Conservation (phyloP, 2,888 invertebrate species). For the Pheosia gnoma region DNA sequence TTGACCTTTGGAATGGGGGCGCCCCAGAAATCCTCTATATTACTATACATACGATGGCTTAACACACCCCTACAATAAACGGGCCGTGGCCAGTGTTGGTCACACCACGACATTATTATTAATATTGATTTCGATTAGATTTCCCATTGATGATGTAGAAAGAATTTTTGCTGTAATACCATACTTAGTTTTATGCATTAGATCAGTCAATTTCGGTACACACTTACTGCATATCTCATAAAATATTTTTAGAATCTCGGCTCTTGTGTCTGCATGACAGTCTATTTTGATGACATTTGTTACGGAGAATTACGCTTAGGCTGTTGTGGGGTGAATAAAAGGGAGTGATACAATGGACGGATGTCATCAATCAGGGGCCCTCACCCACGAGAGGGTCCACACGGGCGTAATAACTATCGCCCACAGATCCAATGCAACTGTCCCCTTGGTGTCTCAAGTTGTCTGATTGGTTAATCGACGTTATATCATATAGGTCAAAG, state of each 20-base stretch:
- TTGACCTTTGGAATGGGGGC: slow-evolving; percentile 53
- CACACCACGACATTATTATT: slow-evolving; percentile 26
- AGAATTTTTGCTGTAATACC: neutral
- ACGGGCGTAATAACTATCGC: slow-evolving; percentile 48
- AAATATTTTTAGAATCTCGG: slow-evolving; percentile 40
- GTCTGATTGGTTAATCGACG: slow-evolving; percentile 39
- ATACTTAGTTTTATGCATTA: too few relatives aligned
- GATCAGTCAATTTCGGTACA: neutral
- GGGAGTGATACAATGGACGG: slow-evolving; percentile 75
- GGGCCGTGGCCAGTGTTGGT: slow-evolving; percentile 24
- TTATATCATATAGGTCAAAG: slow-evolving; percentile 36
- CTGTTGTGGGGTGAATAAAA: slow-evolving; percentile 55
- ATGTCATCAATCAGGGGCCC: slow-evolving; percentile 71
- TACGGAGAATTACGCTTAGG: slow-evolving; percentile 46
- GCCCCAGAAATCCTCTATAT: slow-evolving; percentile 53
- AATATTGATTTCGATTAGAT: slow-evolving; percentile 26
- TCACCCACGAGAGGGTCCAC: slow-evolving; percentile 64
- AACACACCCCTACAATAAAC: slow-evolving; percentile 47
- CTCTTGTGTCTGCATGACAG: slow-evolving; percentile 42
- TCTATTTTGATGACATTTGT: slow-evolving; percentile 47
- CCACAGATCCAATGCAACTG: slow-evolving; percentile 48
- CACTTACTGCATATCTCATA: neutral
- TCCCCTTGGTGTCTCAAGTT: slow-evolving; percentile 47
- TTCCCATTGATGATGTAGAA: slow-evolving; percentile 9
- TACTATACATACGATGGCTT: slow-evolving; percentile 46